Evolutionary conservation across 1,140 invertebrate genomes (phyloP).

Genomic region (Augochlora pura): DNA sequence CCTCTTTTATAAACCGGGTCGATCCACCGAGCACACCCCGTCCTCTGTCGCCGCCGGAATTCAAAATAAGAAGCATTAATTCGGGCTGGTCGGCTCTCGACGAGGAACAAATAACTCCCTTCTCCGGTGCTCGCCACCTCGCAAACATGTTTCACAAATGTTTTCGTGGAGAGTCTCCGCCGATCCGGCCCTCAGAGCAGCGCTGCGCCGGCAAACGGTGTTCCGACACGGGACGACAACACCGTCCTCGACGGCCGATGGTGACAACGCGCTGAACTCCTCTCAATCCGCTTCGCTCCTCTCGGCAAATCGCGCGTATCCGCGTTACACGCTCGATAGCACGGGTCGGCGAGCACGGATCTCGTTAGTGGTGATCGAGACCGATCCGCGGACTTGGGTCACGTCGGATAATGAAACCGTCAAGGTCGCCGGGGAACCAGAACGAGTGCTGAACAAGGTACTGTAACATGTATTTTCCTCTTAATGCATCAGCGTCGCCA

Average conservation of each 20-base stretch:
- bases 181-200: neutral
- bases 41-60: conserved; percentile 14
- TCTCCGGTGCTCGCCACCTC: neutral
- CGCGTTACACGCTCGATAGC: no score
- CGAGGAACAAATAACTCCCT: conserved; percentile 39
- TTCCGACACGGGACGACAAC: neutral
- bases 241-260: neutral
- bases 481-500: no score
- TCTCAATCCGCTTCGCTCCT: no score
- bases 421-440: neutral
- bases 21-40: neutral
- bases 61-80: conserved; percentile 34
- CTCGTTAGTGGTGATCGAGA: neutral
- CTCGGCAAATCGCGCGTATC: neutral
- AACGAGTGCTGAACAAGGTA: neutral
- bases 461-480: no score
- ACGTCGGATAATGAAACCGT: neutral
- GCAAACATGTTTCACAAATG: conserved; percentile 29
- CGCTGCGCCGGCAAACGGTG: conserved; percentile 13
- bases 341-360: no score
- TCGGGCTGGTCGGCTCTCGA: neutral
- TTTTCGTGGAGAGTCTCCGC: conserved; percentile 19
- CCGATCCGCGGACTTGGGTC: neutral
- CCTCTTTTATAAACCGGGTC: neutral
- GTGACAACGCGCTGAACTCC: neutral